Evolutionary conservation across 2,797 vertebrate species (phyloP).

Genomic region (Darevskia mixta): DNA sequence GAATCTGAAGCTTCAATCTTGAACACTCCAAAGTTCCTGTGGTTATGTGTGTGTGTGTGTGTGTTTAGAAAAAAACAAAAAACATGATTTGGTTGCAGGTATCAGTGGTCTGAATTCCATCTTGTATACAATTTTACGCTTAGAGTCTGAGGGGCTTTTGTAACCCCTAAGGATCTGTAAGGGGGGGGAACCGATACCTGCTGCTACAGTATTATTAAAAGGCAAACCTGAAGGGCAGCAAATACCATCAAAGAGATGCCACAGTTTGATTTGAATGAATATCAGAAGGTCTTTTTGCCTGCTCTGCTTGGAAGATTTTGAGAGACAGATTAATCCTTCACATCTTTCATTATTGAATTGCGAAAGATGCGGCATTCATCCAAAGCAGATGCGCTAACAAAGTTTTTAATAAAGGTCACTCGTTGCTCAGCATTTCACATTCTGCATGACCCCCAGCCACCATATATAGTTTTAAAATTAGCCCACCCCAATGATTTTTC

Average conservation of each 20-base stretch:
- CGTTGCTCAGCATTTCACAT: conserved; percentile 14
- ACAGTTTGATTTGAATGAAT: conserved; percentile 60
- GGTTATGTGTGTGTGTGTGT: background rate
- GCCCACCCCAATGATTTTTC: background rate
- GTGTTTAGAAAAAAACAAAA: background rate
- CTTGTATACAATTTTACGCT: background rate
- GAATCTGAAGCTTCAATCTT: background rate
- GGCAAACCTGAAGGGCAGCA: conserved; percentile 50
- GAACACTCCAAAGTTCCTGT: background rate
- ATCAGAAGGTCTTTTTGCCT: conserved; percentile 68
- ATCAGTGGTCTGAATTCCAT: background rate
- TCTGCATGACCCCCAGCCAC: background rate
- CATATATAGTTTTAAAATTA: background rate
- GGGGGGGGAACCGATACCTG: conserved; percentile 32
- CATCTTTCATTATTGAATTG: conserved; percentile 36
- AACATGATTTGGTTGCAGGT: background rate
- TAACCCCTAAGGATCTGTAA: background rate
- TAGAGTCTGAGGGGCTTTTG: conserved; percentile 9
- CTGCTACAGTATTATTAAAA: conserved; percentile 36
- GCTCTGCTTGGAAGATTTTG: conserved; percentile 48
- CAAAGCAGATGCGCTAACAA: background rate
- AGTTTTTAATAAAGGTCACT: conserved; percentile 15
- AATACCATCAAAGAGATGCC: conserved; percentile 50
- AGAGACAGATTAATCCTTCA: conserved; percentile 14
- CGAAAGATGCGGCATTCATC: background rate